Evolutionary conservation across 2,113 vertebrate species (phyloP).

Genomic region (Narcine bancroftii): DNA sequence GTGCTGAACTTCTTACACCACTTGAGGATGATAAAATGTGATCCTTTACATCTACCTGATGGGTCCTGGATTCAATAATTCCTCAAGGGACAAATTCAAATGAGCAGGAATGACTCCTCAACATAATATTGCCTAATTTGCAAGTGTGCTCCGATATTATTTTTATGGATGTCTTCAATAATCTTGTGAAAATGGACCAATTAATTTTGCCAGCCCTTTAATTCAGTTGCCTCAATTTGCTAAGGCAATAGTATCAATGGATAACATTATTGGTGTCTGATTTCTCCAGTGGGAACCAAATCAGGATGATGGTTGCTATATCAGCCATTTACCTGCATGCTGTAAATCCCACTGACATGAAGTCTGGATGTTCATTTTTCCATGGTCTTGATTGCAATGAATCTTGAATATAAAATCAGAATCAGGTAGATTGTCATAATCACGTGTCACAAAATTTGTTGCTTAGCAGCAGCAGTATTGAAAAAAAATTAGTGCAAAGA

Average conservation of each 20-base stretch:
- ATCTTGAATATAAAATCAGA: not conserved
- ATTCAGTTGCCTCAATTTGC: not conserved
- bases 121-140: not conserved
- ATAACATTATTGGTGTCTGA: not conserved
- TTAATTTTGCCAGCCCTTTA: not conserved
- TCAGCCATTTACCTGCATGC: not conserved
- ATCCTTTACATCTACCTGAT: not conserved
- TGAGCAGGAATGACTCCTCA: not conserved
- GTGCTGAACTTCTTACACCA: not conserved
- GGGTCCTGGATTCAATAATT: not conserved
- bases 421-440: too few species aligned
- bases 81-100: not conserved
- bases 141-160: not conserved
- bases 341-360: not conserved
- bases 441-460: too few species aligned
- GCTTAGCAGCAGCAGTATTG: too few species aligned
- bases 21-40: not conserved
- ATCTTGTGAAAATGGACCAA: too few species aligned
- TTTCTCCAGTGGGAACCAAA: not conserved
- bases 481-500: too few species aligned
- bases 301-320: not conserved
- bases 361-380: not conserved
- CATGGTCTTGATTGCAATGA: not conserved
- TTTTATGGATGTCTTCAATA: not conserved
- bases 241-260: not conserved